A percentile compares a stretch with the other conserved stretches of the same genome.
These are phyloP conservation scores for Drosophila ananassae DNA, from an alignment of 1,140 invertebrate genomes.

Conservation along the genomic window DNA sequence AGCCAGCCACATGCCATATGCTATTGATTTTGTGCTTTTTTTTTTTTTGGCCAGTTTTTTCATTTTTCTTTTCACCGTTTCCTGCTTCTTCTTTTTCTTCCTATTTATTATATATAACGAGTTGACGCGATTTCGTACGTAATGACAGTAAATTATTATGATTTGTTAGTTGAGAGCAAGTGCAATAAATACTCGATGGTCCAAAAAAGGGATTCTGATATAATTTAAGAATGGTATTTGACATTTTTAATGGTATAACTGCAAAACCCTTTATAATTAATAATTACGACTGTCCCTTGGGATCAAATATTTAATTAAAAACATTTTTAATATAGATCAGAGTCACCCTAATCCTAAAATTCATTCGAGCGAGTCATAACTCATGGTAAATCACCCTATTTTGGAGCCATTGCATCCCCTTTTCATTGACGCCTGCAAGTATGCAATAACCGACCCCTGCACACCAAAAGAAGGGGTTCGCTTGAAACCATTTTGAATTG, in stretches of 20 bases:
- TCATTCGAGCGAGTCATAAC: constrained; percentile 52
- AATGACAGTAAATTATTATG: constrained; percentile 3
- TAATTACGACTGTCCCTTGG: neutral
- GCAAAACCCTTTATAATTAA: constrained; percentile 5
- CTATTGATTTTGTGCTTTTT: constrained; percentile 65
- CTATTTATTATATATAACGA: constrained; percentile 16
- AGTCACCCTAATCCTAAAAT: constrained; percentile 14
- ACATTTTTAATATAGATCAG: neutral
- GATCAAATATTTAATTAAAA: constrained; percentile 12
- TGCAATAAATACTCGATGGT: too few relatives aligned
- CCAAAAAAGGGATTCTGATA: neutral
- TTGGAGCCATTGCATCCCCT: constrained; percentile 35
- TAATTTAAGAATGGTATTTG: too few relatives aligned
- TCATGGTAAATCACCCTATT: constrained; percentile 66
- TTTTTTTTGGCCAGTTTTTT: constrained; percentile 20
- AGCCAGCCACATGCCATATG: constrained; percentile 68
- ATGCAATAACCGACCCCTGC: constrained; percentile 71
- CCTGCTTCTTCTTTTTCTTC: constrained; percentile 21
- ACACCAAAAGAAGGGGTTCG: constrained; percentile 13
- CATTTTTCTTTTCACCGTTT: constrained; percentile 37
- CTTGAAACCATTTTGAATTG: constrained; percentile 38
- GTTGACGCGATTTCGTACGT: neutral
- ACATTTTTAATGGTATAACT: neutral
- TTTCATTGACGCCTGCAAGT: constrained; percentile 60
- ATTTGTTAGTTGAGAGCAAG: constrained; percentile 5